A percentile compares a stretch with the other conserved stretches of the same genome.
Evolutionary conservation across 2,113 vertebrate genomes (phyloP).

Genomic region (Gadus macrocephalus): DNA sequence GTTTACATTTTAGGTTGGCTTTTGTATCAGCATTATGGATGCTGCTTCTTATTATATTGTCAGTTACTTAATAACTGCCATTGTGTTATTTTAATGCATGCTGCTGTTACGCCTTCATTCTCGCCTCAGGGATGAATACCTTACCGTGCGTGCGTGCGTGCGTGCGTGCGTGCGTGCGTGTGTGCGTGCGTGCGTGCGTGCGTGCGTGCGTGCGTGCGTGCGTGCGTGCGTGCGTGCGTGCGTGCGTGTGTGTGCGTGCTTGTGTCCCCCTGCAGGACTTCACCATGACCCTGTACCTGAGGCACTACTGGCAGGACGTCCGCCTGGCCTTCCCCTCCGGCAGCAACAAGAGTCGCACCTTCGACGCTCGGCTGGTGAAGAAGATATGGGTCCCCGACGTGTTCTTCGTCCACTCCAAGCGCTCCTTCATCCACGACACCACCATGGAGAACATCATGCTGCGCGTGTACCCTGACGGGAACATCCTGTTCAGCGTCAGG

Average conservation of each 20-base stretch:
- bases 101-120: too few species aligned
- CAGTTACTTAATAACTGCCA: too few species aligned
- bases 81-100: too few species aligned
- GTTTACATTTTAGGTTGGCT: background rate
- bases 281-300: slow-evolving; percentile 91
- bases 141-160: slow-evolving; percentile 21
- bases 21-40: background rate
- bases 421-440: slow-evolving; percentile 89
- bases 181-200: slow-evolving; percentile 14
- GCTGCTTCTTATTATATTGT: too few species aligned
- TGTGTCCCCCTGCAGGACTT: slow-evolving; percentile 67
- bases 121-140: too few species aligned
- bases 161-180: too few species aligned
- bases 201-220: slow-evolving; percentile 25
- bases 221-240: slow-evolving; percentile 7
- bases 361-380: slow-evolving; percentile 84
- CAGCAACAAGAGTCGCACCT: slow-evolving; percentile 89
- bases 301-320: slow-evolving; percentile 94
- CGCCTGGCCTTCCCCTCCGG: slow-evolving; percentile 86
- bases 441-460: slow-evolving; percentile 90
- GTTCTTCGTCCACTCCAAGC: slow-evolving; percentile 91
- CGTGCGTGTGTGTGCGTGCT: slow-evolving; percentile 11
- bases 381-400: slow-evolving; percentile 94
- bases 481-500: slow-evolving; percentile 88
- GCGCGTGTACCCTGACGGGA: slow-evolving; percentile 81